Evolutionary conservation across 2,113 vertebrate species (phyloP), one percentile per base, ranked within the genome.

Genomic region (Saguinus imperator): DNA sequence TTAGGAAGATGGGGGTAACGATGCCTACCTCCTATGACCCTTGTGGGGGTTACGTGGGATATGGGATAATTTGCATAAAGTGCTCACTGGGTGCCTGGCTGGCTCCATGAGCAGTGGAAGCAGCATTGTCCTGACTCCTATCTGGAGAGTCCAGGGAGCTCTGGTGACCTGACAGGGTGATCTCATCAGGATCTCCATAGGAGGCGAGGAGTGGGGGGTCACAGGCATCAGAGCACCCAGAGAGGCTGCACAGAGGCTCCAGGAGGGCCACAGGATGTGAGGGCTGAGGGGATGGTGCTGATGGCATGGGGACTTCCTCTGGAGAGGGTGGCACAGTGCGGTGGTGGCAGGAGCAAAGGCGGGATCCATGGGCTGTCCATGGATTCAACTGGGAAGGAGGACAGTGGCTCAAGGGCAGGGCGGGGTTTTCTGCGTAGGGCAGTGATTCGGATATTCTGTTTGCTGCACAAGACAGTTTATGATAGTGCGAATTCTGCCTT

Each of bases 221-320:
- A 0, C 0, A 4, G 82, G 14, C 29, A 12, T 27, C 21, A 25
- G n/a, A 58, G n/a, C 1, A 9, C 37, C 3, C 5, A 8, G 52
- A 21, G 35, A 25, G 76, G 32, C 52, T 48, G 32, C 16, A 48
- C 10, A 40, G 81, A 32, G 43, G 45, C 13, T 32, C 29, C 0
- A 21, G 70, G 70, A 21, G 43, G 20, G 29, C 13, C 21, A 4
- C 0, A 0, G 83, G 61, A 5, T 10, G 25, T 16, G 0, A 55
- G 13, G 43, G 17, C 52, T 25, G 32, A 1, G 2, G 3, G 3
- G 1, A 29, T 9, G 0, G 0, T 32, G 13, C 9, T 13, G 14
- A 21, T 27, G 43, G 57, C 2, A 0, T 0, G 5, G 1, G 20
- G 13, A 13, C 17, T 45, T 40, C 57, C 37, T 35, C 64, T 58